Conservation (phyloP, 2,113 vertebrate species). For the Phylloscopus whistleri region DNA sequence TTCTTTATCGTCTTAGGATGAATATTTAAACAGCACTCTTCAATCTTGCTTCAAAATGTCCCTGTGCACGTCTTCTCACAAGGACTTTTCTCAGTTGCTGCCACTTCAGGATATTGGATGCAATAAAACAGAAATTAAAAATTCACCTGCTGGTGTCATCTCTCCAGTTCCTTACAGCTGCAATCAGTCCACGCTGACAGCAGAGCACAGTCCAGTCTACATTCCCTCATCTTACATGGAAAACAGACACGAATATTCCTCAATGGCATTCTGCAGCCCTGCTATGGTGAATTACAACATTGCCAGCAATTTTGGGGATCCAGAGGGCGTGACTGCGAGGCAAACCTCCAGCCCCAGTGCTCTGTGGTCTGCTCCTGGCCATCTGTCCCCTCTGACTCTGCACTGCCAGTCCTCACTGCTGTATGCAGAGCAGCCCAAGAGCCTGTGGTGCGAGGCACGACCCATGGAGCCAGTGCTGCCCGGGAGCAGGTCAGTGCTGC, state of each 20-base stretch:
- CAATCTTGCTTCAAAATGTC: conserved; percentile 65
- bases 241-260: conserved; percentile 77
- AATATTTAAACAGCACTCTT: conserved; percentile 50
- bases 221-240: conserved; percentile 87
- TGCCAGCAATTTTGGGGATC: conserved; percentile 53
- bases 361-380: conserved; percentile 80
- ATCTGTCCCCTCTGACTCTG: conserved; percentile 76
- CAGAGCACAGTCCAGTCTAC: conserved; percentile 81
- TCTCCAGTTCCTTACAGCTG: conserved; percentile 77
- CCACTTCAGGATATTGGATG: conserved; percentile 82
- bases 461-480: conserved; percentile 67
- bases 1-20: conserved; percentile 15
- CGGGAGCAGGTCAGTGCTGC: conserved; percentile 70
- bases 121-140: conserved; percentile 75
- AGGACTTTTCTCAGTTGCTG: conserved; percentile 75
- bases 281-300: conserved; percentile 79
- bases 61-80: conserved; percentile 73
- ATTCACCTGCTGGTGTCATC: conserved; percentile 66
- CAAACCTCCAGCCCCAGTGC: conserved; percentile 76
- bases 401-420: conserved; percentile 82
- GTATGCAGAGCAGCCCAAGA: conserved; percentile 80
- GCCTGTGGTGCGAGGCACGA: conserved; percentile 82
- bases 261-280: conserved; percentile 84
- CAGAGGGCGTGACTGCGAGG: conserved; percentile 68
- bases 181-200: conserved; percentile 65